Evolutionary conservation across 2,888 invertebrate species (phyloP), one percentile per base, ranked within the genome.

Genomic region (Pyrrhia umbra): DNA sequence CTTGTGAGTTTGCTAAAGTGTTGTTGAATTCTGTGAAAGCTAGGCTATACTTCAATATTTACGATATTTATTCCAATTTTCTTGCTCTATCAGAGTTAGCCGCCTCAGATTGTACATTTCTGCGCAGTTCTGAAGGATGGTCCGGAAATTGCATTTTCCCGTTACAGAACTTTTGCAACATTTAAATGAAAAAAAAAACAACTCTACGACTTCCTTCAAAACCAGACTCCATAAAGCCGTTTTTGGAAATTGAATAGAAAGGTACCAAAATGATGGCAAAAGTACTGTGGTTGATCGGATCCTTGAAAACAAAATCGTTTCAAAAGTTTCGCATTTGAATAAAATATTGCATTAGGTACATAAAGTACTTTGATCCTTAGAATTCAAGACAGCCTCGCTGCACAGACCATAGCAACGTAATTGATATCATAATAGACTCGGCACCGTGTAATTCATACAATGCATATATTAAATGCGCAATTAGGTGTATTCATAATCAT

Each of bases 381-480:
- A 25, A 20, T 43, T 37, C 20, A 37, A 43, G 27, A 16, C 3
- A 45, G 23, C 65, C 37, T 34, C 30, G 42, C 47, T 37, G 13
- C 13, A 46, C 10, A 39, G 13, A 15, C 16, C 15, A 49, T 37
- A 23, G 25, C 30, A 42, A 30, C 30, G 67, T 65, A 67, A 65
- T 66, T 57, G 58, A 50, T 50, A 67, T 67, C 56, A 39, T 57
- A 27, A 65, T 56, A 57, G 39, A 66, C 66, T 46, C n/a, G 27
- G 30, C 9, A 56, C 42, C 42, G 23, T 57, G 43, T 66, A 56
- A 57, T 39, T 65, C 42, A 56, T 56, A 65, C 67, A 66, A 50
- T 57, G 56, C 37, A 56, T 45, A 65, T 65, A 65, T 65, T 49
- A 56, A 47, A 66, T 21, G 66, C 66, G 30, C 37, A 65, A 66